Percentiles rank a stretch among this genome's conserved stretches.
phyloP scores from a whole-genome alignment of 2,888 invertebrate species.

The Andrena camellia region DNA sequence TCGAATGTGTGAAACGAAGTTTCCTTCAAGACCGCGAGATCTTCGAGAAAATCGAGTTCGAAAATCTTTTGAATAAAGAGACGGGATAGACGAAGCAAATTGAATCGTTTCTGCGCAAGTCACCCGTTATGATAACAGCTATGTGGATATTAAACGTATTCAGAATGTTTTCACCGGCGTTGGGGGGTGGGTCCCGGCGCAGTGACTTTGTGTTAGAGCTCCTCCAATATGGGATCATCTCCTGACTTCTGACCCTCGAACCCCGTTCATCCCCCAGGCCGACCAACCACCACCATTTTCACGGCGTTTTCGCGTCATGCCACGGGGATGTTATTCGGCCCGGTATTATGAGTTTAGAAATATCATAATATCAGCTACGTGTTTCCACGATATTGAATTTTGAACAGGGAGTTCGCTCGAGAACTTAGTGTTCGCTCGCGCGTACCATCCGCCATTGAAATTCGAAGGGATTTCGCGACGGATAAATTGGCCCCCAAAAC shows the following conservation, averaged over 20 bases:
- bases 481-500: no score
- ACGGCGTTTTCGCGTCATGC: conserved; percentile 46
- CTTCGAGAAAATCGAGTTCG: no score
- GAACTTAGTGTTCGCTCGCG: neutral
- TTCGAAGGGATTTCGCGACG: neutral
- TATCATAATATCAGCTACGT: conserved; percentile 78
- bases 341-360: conserved; percentile 78
- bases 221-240: conserved; percentile 74
- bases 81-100: neutral
- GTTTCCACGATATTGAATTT: conserved; percentile 81
- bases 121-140: conserved; percentile 65
- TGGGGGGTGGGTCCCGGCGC: conserved; percentile 46
- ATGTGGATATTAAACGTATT: conserved; percentile 76
- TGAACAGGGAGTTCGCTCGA: conserved; percentile 65
- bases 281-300: conserved; percentile 20
- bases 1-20: no score
- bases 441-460: neutral
- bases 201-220: conserved; percentile 69
- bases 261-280: conserved; percentile 8
- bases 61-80: neutral
- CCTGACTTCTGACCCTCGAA: conserved; percentile 44
- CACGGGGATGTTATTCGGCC: conserved; percentile 59
- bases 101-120: conserved; percentile 16
- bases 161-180: conserved; percentile 69
- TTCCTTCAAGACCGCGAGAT: no score